Evolutionary conservation across 2,888 invertebrate species (phyloP).

Genomic region (Watsonalla binaria): DNA sequence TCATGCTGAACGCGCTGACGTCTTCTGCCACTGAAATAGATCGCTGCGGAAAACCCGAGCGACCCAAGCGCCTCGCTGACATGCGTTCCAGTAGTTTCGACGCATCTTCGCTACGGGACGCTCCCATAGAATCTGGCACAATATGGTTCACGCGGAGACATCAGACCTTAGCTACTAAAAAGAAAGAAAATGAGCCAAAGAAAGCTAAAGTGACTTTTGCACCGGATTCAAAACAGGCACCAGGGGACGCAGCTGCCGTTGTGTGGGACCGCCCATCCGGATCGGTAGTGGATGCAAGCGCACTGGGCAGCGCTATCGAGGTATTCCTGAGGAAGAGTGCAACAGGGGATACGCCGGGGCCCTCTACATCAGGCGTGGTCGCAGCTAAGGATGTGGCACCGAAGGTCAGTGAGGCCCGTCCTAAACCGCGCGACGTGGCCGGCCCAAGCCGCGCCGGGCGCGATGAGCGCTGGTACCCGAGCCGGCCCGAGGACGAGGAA

Average conservation of each 20-base stretch:
- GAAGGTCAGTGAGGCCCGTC: conserved; percentile 49
- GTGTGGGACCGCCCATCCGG: conserved; percentile 88
- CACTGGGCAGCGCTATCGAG: conserved; percentile 90
- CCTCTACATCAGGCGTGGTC: conserved; percentile 44
- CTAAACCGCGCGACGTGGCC: conserved; percentile 56
- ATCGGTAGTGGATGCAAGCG: conserved; percentile 88
- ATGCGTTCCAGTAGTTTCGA: conserved; percentile 92
- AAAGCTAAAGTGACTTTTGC: conserved; percentile 79
- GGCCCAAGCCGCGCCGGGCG: conserved; percentile 41
- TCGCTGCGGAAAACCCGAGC: conserved; percentile 81
- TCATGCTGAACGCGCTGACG: conserved; percentile 87
- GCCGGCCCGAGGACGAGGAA: conserved; percentile 84
- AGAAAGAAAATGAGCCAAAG: conserved; percentile 70
- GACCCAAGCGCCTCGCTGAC: conserved; percentile 80
- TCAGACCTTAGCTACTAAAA: conserved; percentile 84
- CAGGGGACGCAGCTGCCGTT: conserved; percentile 80
- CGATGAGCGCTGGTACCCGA: conserved; percentile 79
- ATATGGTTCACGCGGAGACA: conserved; percentile 89
- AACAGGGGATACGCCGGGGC: conserved; percentile 62
- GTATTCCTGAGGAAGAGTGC: conserved; percentile 84
- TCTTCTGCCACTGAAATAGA: conserved; percentile 90
- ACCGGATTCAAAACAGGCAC: conserved; percentile 79
- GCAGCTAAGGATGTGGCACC: conserved; percentile 39
- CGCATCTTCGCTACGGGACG: conserved; percentile 83
- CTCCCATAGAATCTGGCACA: conserved; percentile 70